These are phyloP conservation scores for Pachypanchax playfairii DNA, from an alignment of 2,113 vertebrate species.

Conservation along the genomic window DNA sequence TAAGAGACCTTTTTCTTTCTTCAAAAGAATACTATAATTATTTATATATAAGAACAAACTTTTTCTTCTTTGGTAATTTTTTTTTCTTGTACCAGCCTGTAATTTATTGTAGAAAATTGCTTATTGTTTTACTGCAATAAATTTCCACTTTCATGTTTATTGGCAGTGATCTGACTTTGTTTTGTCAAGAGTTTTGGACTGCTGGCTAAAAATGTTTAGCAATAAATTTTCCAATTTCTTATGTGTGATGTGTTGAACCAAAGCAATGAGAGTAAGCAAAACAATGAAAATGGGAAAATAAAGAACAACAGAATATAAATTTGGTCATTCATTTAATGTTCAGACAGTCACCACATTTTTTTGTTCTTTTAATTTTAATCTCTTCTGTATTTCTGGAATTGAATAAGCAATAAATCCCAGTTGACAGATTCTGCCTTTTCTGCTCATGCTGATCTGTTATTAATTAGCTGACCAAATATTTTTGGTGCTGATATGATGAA, in stretches of 20 bases:
- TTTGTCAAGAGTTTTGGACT: too few species aligned
- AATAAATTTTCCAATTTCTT: too few species aligned
- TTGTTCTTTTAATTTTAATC: conserved; percentile 27
- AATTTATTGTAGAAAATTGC: too few species aligned
- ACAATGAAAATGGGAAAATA: too few species aligned
- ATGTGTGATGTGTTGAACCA: too few species aligned
- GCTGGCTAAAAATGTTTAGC: too few species aligned
- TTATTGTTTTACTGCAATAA: background rate
- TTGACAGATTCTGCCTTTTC: conserved; percentile 48
- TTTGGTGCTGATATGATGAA: conserved; percentile 36
- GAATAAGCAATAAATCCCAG: conserved; percentile 44
- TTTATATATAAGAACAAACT: background rate
- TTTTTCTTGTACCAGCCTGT: too few species aligned
- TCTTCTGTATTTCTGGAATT: conserved; percentile 21
- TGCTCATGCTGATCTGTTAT: conserved; percentile 40
- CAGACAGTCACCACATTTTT: conserved; percentile 13
- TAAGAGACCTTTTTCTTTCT: background rate
- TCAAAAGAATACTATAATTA: background rate
- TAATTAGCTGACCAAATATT: conserved; percentile 55
- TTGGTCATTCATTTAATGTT: too few species aligned
- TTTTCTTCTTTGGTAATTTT: background rate
- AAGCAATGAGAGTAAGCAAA: background rate
- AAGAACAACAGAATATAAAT: background rate
- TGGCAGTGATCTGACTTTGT: too few species aligned
- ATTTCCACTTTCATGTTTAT: too few species aligned